These are phyloP conservation scores for Oreonectes daqikongensis DNA, from an alignment of 2,797 vertebrate genomes.

Conservation along the genomic window DNA sequence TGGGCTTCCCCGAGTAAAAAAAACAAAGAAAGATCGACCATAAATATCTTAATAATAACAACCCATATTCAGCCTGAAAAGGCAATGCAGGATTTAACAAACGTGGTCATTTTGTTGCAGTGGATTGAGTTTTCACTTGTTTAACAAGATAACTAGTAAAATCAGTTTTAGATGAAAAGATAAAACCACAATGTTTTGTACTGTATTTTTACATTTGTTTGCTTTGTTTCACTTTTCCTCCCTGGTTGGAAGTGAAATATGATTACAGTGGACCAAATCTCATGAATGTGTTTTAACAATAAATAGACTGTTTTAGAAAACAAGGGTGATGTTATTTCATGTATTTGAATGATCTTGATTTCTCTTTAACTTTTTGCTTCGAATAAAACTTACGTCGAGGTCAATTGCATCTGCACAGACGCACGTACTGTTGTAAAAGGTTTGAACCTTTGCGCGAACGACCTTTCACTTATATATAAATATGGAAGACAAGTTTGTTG, in stretches of 20 bases:
- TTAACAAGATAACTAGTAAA: slow-evolving; percentile 38
- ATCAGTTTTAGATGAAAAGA: slow-evolving; percentile 67
- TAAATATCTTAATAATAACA: slow-evolving; percentile 6
- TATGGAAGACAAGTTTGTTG: neutral
- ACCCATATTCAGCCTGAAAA: slow-evolving; percentile 42
- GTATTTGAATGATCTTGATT: neutral
- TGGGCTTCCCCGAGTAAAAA: slow-evolving; percentile 17
- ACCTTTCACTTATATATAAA: neutral
- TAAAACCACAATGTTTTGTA: slow-evolving; percentile 73
- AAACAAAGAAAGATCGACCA: slow-evolving; percentile 30
- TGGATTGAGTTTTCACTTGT: slow-evolving; percentile 54
- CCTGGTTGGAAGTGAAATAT: slow-evolving; percentile 74
- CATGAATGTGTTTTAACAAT: slow-evolving; percentile 81
- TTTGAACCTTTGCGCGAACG: neutral
- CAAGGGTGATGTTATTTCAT: slow-evolving; percentile 10
- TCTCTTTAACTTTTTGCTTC: neutral
- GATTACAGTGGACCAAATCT: slow-evolving; percentile 84
- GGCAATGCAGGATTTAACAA: slow-evolving; percentile 25
- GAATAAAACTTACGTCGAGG: neutral
- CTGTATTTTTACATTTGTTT: slow-evolving; percentile 73
- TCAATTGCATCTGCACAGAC: neutral
- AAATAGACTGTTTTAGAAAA: slow-evolving; percentile 79
- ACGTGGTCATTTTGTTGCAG: slow-evolving; percentile 45
- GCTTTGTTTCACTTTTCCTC: slow-evolving; percentile 70
- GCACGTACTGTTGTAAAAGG: neutral